Percentiles rank a stretch among this genome's conserved stretches.
Evolutionary conservation across 2,888 invertebrate genomes (phyloP).

Genomic region (Athalia cordata): DNA sequence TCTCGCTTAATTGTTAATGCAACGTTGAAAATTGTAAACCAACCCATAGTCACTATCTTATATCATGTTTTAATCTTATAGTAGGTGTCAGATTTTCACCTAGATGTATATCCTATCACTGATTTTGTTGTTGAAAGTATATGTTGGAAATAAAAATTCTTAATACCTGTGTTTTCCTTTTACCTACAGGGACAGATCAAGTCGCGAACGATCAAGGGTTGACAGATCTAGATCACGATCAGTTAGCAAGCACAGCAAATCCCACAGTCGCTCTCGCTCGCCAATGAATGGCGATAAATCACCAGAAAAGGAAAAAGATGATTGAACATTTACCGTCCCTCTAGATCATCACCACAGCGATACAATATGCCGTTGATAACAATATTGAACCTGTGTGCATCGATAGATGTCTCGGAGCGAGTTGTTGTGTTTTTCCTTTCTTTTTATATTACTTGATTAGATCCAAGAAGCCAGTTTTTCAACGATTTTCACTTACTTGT

Average conservation of each 20-base stretch:
- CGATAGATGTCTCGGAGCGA: slow-evolving; percentile 33
- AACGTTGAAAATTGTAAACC: no score
- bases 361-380: slow-evolving; percentile 30
- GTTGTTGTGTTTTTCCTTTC: slow-evolving; percentile 49
- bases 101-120: background rate
- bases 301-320: slow-evolving; percentile 68
- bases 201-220: slow-evolving; percentile 70
- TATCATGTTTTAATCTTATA: no score
- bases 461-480: slow-evolving; percentile 60
- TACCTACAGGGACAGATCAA: slow-evolving; percentile 68
- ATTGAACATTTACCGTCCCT: slow-evolving; percentile 56
- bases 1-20: no score
- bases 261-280: slow-evolving; percentile 69
- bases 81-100: no score
- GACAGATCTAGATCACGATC: slow-evolving; percentile 71
- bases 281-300: slow-evolving; percentile 73
- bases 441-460: slow-evolving; percentile 54
- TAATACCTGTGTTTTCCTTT: slow-evolving; percentile 6
- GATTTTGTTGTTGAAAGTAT: background rate
- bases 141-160: background rate
- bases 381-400: slow-evolving; percentile 22
- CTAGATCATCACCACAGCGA: slow-evolving; percentile 25
- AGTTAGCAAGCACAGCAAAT: slow-evolving; percentile 72
- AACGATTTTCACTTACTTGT: slow-evolving; percentile 31
- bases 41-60: no score